Base-by-base conservation (phyloP, 2,888 invertebrate species). In the Heteromurus nitidus region DNA sequence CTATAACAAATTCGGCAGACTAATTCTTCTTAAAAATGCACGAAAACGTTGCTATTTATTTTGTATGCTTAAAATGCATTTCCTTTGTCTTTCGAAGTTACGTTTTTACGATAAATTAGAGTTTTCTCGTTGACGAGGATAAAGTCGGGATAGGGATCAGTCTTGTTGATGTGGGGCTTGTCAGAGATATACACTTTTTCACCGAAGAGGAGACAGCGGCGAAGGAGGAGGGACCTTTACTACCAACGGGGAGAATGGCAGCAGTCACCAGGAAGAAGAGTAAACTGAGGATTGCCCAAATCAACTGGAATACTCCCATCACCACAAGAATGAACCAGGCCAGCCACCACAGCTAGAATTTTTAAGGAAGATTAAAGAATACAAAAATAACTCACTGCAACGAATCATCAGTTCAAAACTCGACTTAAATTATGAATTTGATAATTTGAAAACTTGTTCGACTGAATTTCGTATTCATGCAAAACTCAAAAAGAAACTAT, bases 301-400 rank as follows among this genome's bases (percentile, higher is more conserved):
- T 76, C 68, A 84, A 77, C 75, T 87, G 84, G 73, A 83, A 67
- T 67, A 84, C 83, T 69, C 86, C 86, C 83, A 85, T 82, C 72
- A 87, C 82, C 84, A 85, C 72, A 81, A 85, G 76, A 64, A 84
- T 68, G 68, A 84, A 73, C 84, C 84, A 87, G 74, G 84, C 85
- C 82, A 86, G 73, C 85, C 85, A 85, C 85, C 85, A 86, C 72
- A 85, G 83, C 87, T 87, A 85, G 44, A 64, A 64, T 74, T 68
- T 3, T 53, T 36, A 5, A 69, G 69, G 50, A 69, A 47, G 60
- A 44, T 60, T 74, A 64, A 76, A 68, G 20, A 53, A 70, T 36
- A 69, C 47, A 60, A 68, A 67, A 68, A 76, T 44, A 68, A 42
- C 60, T 22, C 60, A 55, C 55, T 42, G 20, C 42, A 18, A 22